phyloP scores from a whole-genome alignment of 2,888 invertebrate genomes.

The Pseudococcus viburni region DNA sequence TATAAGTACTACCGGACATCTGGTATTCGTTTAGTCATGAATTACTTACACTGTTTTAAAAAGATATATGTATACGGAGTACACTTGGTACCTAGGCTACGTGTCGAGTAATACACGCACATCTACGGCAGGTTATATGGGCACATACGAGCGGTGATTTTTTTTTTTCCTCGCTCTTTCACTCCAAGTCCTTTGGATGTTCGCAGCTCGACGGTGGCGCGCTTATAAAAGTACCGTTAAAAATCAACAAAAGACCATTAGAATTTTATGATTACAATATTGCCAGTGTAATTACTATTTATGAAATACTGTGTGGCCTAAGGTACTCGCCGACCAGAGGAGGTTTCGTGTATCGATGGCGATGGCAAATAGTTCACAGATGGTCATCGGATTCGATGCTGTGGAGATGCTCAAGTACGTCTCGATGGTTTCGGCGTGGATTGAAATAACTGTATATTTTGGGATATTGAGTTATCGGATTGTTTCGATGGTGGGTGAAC shows the following conservation, averaged over 20 bases:
- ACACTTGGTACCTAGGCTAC: not conserved
- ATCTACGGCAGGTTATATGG: not conserved
- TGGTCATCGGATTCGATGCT: no score
- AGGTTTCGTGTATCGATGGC: no score
- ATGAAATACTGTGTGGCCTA: slow-evolving; percentile 47
- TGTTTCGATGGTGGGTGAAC: no score
- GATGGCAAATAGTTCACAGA: no score
- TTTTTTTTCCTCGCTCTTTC: not conserved
- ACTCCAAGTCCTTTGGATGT: not conserved
- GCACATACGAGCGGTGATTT: slow-evolving; percentile 4
- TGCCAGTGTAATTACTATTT: slow-evolving; percentile 46
- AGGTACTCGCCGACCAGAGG: not conserved
- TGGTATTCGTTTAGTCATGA: slow-evolving; percentile 52
- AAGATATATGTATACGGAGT: not conserved
- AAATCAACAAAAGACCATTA: slow-evolving; percentile 64
- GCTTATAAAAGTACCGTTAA: slow-evolving; percentile 65
- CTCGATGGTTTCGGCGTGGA: no score
- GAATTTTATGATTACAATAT: slow-evolving; percentile 63
- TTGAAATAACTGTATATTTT: no score
- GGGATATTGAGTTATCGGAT: no score
- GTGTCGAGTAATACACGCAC: slow-evolving; percentile 15
- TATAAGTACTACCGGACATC: slow-evolving; percentile 56
- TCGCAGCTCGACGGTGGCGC: slow-evolving; percentile 18
- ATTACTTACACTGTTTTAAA: slow-evolving; percentile 22
- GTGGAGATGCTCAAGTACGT: no score